Base-by-base conservation (phyloP, 2,113 vertebrate species). In the Chlamydotis undulata region DNA sequence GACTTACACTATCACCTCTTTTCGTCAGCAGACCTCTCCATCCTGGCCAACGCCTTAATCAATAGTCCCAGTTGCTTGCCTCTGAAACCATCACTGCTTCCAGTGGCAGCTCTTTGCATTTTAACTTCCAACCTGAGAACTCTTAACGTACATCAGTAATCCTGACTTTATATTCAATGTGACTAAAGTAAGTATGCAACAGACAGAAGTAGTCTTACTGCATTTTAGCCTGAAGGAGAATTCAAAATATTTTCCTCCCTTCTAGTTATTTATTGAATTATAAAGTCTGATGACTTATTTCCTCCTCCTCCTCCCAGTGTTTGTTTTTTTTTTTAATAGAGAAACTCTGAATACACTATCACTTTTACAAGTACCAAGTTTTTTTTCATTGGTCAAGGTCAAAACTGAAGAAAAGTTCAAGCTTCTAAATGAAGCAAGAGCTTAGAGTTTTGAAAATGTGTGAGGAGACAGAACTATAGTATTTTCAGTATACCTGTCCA, bases 351-450 rank as follows among this genome's bases (percentile, higher is more conserved):
- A 63, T 10, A 73, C 7, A 12, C 9, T 18, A 15, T 37, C 29
- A 41, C 9, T 28, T 67, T 65, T 61, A 28, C 0, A 0, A 83
- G 6, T 57, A 60, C 16, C 12, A 53, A 41, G 19, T 1, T 0
- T 57, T 50, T 50, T 71, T 29, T 12, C 4, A 12, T 28, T 49
- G 33, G 7, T 10, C 26, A 57, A 56, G 14, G 16, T 81, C 23
- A 87, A 90, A 82, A 82, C 15, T 43, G 41, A 82, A 49, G 24
- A 93, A 85, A 37, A 41, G 13, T 63, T 75, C 41, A 85, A 74
- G n/a, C 14, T 57, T 74, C 26, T 75, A 39, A 70, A 39, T 13
- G 22, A 84, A 91, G 57, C 3, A 77, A 69, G 26, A 45, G 10
- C 15, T 53, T 28, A 43, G 14, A 65, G 12, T 75, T 81, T 56